Conservation (phyloP, 2,888 invertebrate species). For the Acrocyrtus sp. region DNA sequence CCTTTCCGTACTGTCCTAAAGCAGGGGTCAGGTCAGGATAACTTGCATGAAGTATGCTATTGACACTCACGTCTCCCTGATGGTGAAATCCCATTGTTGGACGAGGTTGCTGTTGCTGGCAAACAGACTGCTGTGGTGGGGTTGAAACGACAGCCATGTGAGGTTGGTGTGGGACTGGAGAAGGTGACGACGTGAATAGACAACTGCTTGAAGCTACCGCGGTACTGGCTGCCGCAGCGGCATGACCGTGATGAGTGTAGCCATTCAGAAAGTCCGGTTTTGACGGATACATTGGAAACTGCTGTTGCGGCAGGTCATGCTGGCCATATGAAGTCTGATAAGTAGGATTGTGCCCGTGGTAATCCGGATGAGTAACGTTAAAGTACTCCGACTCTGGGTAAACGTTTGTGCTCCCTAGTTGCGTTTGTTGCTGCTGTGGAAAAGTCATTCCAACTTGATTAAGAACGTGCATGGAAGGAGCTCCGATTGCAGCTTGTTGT, state of each 20-base stretch:
- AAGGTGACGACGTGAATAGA: conserved; percentile 32
- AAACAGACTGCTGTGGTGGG: conserved; percentile 21
- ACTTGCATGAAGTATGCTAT: conserved; percentile 65
- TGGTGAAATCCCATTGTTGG: conserved; percentile 6
- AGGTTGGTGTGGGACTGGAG: conserved; percentile 19
- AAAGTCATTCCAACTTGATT: conserved; percentile 38
- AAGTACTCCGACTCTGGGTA: conserved; percentile 47
- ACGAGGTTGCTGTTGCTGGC: conserved; percentile 37
- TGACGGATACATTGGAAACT: conserved; percentile 41
- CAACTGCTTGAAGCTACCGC: too few relatives aligned
- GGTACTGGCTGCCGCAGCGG: conserved; percentile 4
- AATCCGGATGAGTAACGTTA: conserved; percentile 34
- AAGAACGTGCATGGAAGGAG: conserved; percentile 36
- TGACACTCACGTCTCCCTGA: conserved; percentile 18
- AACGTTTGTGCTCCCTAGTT: conserved; percentile 22
- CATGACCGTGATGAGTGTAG: conserved; percentile 31
- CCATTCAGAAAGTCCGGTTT: conserved; percentile 49
- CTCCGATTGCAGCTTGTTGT: conserved; percentile 26
- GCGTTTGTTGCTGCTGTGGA: conserved; percentile 25
- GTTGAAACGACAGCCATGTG: conserved; percentile 19
- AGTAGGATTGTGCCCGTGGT: conserved; percentile 38
- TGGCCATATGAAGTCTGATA: conserved; percentile 24
- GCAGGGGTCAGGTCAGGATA: conserved; percentile 78
- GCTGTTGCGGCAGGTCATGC: conserved; percentile 37
- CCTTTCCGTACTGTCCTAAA: conserved; percentile 74